These are phyloP conservation scores for Formicarius rufipectus DNA, from an alignment of 2,113 vertebrate species.

Conservation along the genomic window DNA sequence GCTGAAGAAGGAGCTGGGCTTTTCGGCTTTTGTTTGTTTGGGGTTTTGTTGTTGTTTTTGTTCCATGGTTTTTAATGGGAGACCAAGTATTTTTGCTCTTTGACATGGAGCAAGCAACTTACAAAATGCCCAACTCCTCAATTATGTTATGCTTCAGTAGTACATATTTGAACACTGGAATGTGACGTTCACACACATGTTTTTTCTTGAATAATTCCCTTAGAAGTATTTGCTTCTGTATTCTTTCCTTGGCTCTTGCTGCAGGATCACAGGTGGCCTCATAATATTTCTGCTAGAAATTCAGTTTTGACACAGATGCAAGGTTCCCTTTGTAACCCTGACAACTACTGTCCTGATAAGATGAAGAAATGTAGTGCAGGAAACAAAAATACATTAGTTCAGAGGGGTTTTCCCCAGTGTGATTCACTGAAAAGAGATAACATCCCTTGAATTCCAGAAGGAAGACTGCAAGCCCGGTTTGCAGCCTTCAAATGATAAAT, in stretches of 20 bases:
- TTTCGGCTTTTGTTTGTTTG: not conserved
- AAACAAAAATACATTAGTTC: not conserved
- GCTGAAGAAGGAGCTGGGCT: not conserved
- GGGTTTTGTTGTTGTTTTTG: not conserved
- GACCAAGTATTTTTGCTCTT: not conserved
- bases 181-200: not conserved
- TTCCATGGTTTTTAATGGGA: not conserved
- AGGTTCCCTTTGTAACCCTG: not conserved
- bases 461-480: not conserved
- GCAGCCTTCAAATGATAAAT: not conserved
- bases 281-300: not conserved
- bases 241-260: slow-evolving; percentile 2
- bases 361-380: slow-evolving; percentile 4
- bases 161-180: not conserved
- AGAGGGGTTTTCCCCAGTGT: not conserved
- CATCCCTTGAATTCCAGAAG: not conserved
- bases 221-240: not conserved
- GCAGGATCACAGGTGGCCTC: not conserved
- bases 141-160: not conserved
- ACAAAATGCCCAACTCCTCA: not conserved
- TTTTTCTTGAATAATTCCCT: not conserved
- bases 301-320: not conserved
- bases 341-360: slow-evolving; percentile 17
- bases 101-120: not conserved
- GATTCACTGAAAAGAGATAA: not conserved